A percentile compares a stretch with the other conserved stretches of the same genome.
phyloP scores from a whole-genome alignment of 1,140 invertebrate genomes.

The Macrotrachela quadricornifera region DNA sequence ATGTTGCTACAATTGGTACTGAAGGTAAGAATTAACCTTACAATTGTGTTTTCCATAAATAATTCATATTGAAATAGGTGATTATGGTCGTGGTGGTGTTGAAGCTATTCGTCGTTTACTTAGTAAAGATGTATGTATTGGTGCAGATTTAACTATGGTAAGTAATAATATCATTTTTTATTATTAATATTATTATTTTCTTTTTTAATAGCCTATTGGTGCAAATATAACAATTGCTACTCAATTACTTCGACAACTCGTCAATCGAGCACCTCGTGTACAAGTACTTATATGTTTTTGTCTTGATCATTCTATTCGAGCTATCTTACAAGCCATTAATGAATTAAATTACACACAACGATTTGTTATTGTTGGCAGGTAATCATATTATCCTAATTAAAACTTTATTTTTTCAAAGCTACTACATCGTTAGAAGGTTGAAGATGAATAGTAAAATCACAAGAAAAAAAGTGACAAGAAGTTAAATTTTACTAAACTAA shows the following conservation, averaged over 20 bases:
- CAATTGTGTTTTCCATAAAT: neutral
- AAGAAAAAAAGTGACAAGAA: neutral
- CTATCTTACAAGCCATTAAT: conserved; percentile 43
- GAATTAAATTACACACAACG: conserved; percentile 39
- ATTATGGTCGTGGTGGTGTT: conserved; percentile 5
- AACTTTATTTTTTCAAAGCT: neutral
- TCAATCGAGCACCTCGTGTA: conserved; percentile 25
- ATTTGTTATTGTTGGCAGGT: conserved; percentile 49
- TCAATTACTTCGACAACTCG: neutral
- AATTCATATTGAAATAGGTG: neutral
- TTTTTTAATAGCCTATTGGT: neutral
- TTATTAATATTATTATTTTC: conserved; percentile 9
- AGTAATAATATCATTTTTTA: conserved; percentile 11
- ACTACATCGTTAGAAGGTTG: no score
- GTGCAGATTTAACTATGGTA: neutral
- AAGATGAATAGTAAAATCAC: neutral
- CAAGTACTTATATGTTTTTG: conserved; percentile 60
- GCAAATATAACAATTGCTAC: neutral
- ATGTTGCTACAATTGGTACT: conserved; percentile 55
- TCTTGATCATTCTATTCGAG: conserved; percentile 36
- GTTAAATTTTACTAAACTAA: neutral
- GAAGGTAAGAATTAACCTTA: conserved; percentile 37
- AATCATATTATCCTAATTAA: conserved; percentile 11
- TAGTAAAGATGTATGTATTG: neutral
- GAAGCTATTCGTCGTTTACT: neutral